phyloP scores from a whole-genome alignment of 1,140 invertebrate species.

The Acromyrmex heyeri region DNA sequence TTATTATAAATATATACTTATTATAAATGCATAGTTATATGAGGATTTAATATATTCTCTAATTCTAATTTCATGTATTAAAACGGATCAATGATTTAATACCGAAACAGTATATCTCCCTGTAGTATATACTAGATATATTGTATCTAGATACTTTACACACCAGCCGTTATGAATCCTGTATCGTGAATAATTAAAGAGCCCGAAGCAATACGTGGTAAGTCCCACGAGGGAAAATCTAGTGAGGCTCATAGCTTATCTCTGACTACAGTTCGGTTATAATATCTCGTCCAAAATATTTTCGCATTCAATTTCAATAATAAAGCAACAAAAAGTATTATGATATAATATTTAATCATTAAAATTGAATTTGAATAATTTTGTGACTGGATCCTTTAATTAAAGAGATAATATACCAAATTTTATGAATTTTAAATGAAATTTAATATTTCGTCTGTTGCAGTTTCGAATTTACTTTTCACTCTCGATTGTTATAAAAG shows the following conservation, averaged over 20 bases:
- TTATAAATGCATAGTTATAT: neutral
- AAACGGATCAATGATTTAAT: neutral
- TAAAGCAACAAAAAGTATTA: neutral
- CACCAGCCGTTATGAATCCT: neutral
- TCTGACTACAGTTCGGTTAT: slow-evolving; percentile 14
- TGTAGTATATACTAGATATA: slow-evolving; percentile 5
- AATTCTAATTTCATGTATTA: neutral
- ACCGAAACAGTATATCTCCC: neutral
- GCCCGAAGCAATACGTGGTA: slow-evolving; percentile 40
- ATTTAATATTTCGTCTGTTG: neutral
- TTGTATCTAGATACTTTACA: slow-evolving; percentile 20
- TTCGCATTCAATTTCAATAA: neutral
- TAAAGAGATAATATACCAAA: neutral
- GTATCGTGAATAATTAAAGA: slow-evolving; percentile 50
- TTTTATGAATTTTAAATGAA: neutral
- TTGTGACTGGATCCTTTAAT: neutral
- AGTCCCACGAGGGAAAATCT: slow-evolving; percentile 17
- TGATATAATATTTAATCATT: neutral
- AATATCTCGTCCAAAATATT: neutral
- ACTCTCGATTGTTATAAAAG: neutral
- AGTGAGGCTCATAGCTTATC: slow-evolving; percentile 5
- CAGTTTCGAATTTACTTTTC: slow-evolving; percentile 14
- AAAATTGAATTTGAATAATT: neutral
- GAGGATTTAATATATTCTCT: neutral
- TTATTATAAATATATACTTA: neutral